These are phyloP conservation scores for Ptilonorhynchus violaceus DNA, from an alignment of 2,113 vertebrate species.

Conservation along the genomic window DNA sequence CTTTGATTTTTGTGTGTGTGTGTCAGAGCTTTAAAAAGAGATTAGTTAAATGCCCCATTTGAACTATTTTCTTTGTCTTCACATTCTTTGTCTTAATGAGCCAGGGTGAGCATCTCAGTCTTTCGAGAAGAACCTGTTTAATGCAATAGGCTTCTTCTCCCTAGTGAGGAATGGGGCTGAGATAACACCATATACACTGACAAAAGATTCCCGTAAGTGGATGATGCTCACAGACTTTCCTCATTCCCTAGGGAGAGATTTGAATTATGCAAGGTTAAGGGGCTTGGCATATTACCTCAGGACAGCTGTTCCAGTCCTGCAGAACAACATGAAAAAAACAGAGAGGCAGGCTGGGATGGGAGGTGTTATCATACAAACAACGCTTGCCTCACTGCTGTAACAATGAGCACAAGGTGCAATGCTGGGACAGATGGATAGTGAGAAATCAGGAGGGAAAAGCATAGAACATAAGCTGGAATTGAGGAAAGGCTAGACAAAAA, in stretches of 20 bases:
- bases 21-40: not conserved
- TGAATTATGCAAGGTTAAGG: constrained; percentile 37
- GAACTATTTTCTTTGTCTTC: constrained; percentile 15
- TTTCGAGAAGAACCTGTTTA: not conserved
- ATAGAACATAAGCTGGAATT: not conserved
- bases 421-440: not conserved
- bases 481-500: not conserved
- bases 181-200: not conserved
- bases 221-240: not conserved
- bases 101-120: not conserved
- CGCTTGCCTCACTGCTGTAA: not conserved
- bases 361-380: not conserved
- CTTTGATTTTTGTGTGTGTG: not conserved
- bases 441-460: not conserved
- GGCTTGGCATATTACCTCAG: constrained; percentile 32
- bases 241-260: not conserved
- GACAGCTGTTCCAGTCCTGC: constrained; percentile 33
- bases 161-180: not conserved
- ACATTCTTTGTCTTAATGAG: not conserved
- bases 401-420: not conserved
- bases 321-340: not conserved
- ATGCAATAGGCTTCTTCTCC: not conserved
- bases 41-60: not conserved
- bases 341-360: not conserved
- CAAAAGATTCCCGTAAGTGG: not conserved